Evolutionary conservation across 2,888 invertebrate genomes (phyloP).

Genomic region (Tyria jacobaeae): DNA sequence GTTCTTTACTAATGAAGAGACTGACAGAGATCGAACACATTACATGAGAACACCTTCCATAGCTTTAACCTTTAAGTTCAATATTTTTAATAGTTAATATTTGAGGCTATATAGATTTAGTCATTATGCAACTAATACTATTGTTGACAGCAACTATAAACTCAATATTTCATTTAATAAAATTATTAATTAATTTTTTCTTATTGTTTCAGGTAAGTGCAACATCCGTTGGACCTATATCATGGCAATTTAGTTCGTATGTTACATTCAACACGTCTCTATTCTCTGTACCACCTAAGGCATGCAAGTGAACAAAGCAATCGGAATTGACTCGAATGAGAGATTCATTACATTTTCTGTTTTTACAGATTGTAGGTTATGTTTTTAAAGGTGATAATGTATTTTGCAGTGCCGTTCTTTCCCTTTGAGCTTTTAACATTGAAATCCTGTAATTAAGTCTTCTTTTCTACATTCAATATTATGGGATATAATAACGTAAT

Average conservation of each 20-base stretch:
- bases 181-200: slow-evolving; percentile 10
- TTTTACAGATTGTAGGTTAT: slow-evolving; percentile 49
- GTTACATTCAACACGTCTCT: slow-evolving; percentile 32
- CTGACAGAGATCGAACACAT: too few species aligned
- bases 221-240: slow-evolving; percentile 21
- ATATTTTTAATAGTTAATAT: not conserved
- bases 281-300: slow-evolving; percentile 23
- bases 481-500: slow-evolving; percentile 43
- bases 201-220: slow-evolving; percentile 53
- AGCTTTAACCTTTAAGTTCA: not conserved
- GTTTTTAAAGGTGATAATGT: slow-evolving; percentile 42
- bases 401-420: slow-evolving; percentile 37
- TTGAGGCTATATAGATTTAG: not conserved
- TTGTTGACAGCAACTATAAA: not conserved
- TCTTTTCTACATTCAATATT: too few species aligned
- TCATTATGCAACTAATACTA: not conserved
- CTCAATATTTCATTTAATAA: too few species aligned
- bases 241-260: slow-evolving; percentile 26
- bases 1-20: too few species aligned
- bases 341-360: slow-evolving; percentile 43
- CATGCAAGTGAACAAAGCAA: slow-evolving; percentile 33
- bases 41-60: too few species aligned
- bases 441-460: slow-evolving; percentile 15
- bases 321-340: slow-evolving; percentile 46
- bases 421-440: slow-evolving; percentile 42